Evolutionary conservation across 2,113 vertebrate genomes (phyloP).

Genomic region (Nycticorax nycticorax): DNA sequence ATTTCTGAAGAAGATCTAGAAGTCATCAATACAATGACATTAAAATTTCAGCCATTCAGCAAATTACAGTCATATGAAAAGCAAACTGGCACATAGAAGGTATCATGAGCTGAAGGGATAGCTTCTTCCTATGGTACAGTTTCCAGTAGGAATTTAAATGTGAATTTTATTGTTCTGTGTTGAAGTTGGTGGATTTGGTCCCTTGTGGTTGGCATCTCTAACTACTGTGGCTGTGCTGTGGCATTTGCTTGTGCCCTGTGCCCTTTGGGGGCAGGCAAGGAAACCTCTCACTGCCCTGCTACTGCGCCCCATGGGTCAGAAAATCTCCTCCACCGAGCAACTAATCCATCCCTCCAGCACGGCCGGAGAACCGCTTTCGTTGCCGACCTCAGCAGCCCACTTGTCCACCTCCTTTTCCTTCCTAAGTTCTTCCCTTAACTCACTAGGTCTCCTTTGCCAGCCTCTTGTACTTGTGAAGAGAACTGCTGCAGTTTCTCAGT

Average conservation of each 20-base stretch:
- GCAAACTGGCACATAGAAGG: neutral
- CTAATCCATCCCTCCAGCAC: neutral
- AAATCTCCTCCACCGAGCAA: neutral
- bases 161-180: neutral
- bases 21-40: neutral
- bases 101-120: neutral
- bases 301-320: rapidly evolving
- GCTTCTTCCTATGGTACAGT: neutral
- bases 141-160: neutral
- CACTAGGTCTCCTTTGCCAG: neutral
- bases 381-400: neutral
- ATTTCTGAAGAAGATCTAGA: neutral
- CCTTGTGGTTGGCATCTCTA: neutral
- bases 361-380: neutral
- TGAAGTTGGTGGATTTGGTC: neutral
- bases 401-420: neutral
- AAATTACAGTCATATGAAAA: neutral
- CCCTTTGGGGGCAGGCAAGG: neutral
- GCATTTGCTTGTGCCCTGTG: neutral
- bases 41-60: neutral
- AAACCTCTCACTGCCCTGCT: neutral
- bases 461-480: neutral
- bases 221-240: neutral
- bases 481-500: neutral
- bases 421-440: neutral